Evolutionary conservation across 2,888 invertebrate genomes (phyloP).

Genomic region (Synanthedon tipuliformis): DNA sequence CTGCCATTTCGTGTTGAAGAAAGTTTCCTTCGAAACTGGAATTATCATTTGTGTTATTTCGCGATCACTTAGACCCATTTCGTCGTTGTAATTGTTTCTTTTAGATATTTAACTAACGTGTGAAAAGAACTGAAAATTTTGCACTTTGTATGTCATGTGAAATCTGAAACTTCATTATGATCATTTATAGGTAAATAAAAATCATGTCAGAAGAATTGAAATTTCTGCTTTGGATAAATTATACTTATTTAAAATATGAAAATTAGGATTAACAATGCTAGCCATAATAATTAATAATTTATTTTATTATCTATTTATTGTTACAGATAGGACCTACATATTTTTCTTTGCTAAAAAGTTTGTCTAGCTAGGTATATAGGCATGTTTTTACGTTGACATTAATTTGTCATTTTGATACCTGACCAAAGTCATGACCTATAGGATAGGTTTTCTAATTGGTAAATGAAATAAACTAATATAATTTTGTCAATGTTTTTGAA

Average conservation of each 20-base stretch:
- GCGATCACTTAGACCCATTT: slow-evolving; percentile 19
- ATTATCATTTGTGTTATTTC: slow-evolving; percentile 45
- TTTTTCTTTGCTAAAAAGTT: not conserved
- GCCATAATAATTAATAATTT: too few relatives aligned
- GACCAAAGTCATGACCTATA: too few relatives aligned
- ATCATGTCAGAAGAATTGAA: too few relatives aligned
- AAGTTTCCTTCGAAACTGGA: slow-evolving; percentile 43
- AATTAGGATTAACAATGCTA: too few relatives aligned
- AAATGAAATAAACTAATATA: too few relatives aligned
- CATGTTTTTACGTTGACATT: not conserved
- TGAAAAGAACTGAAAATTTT: not conserved
- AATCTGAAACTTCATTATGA: not conserved
- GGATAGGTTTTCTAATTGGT: too few relatives aligned
- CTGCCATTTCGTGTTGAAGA: slow-evolving; percentile 48
- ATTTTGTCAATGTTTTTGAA: not conserved
- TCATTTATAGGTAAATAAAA: too few relatives aligned
- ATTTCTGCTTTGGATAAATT: too few relatives aligned
- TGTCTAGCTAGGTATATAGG: not conserved
- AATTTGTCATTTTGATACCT: too few relatives aligned
- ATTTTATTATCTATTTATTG: too few relatives aligned
- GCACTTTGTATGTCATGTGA: not conserved
- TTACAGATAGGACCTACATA: not conserved
- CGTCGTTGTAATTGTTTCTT: not conserved
- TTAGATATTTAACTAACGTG: not conserved
- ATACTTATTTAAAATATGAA: too few relatives aligned